Conservation (phyloP, 2,113 vertebrate genomes). For the Lasiurus cinereus region DNA sequence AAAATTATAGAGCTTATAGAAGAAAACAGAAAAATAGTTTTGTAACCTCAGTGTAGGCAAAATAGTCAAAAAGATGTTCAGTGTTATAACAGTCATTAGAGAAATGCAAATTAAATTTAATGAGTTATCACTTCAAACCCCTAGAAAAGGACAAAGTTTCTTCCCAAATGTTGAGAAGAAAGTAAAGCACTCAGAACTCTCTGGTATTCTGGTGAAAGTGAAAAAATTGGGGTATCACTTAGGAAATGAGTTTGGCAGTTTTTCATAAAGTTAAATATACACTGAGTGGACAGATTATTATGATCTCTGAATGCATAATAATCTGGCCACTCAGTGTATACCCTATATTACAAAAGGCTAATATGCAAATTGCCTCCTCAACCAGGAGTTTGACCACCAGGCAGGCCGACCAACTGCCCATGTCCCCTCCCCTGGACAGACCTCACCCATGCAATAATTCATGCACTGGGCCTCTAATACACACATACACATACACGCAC, state of each 20-base stretch:
- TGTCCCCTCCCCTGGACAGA: no score
- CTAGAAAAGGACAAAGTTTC: background rate
- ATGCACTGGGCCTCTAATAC: no score
- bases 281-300: no score
- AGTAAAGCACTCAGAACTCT: background rate
- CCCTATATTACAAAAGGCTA: no score
- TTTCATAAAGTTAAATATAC: slow-evolving; percentile 50
- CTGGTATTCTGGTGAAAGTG: background rate
- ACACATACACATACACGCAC: no score
- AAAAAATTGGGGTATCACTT: slow-evolving; percentile 22
- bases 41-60: background rate
- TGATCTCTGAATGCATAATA: no score
- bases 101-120: background rate
- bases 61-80: background rate
- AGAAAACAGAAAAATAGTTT: slow-evolving; percentile 18
- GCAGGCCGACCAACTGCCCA: no score
- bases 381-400: no score
- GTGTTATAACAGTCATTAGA: background rate
- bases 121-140: background rate
- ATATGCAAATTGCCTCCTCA: no score
- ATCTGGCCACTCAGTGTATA: no score
- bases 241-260: slow-evolving; percentile 17
- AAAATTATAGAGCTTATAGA: background rate
- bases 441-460: no score
- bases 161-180: background rate